Evolutionary conservation across 2,797 vertebrate genomes (phyloP).

Genomic region (Erethizon dorsatum): DNA sequence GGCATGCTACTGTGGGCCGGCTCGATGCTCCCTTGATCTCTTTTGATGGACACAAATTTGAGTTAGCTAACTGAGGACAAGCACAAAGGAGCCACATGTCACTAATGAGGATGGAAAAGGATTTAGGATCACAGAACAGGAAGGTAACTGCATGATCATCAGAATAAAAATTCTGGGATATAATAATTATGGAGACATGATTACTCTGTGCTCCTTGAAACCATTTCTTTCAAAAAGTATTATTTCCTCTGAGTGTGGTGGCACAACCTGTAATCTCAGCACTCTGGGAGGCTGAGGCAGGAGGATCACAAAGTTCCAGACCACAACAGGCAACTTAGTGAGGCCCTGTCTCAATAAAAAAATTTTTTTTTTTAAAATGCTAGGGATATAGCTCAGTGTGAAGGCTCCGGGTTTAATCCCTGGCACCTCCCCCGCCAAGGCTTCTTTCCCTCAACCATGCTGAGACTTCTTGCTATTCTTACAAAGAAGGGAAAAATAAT

Average conservation of each 20-base stretch:
- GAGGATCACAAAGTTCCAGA: not conserved
- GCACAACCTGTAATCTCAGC: not conserved
- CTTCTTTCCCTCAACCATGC: not conserved
- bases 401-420: not conserved
- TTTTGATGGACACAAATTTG: not conserved
- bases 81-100: not conserved
- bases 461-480: not conserved
- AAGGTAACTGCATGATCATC: not conserved
- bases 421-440: not conserved
- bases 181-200: not conserved
- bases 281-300: not conserved
- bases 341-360: not conserved
- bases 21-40: not conserved
- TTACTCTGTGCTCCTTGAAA: not conserved
- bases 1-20: not conserved
- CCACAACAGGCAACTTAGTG: not conserved
- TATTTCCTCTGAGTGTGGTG: not conserved
- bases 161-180: constrained; percentile 34
- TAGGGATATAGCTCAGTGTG: not conserved
- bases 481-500: not conserved
- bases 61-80: not conserved
- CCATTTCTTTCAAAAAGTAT: not conserved
- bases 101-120: not conserved
- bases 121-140: not conserved
- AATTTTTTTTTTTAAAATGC: not conserved